Evolutionary conservation across 1,140 invertebrate species (phyloP).

Genomic region (Lordiphosa mommai): DNA sequence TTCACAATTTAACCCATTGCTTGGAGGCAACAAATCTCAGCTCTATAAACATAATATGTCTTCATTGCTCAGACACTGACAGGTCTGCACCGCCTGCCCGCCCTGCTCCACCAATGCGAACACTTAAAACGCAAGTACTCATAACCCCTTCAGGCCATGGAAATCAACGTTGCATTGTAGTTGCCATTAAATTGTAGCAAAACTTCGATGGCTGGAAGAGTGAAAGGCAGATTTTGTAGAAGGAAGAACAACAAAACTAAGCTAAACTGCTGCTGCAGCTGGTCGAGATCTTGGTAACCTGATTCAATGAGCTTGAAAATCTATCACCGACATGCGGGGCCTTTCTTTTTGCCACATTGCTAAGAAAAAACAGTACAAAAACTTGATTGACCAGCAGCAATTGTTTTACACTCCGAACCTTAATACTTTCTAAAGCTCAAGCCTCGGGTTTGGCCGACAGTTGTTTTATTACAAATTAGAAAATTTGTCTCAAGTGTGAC

Average conservation of each 20-base stretch:
- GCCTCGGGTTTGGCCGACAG: constrained; percentile 22
- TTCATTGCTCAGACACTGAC: constrained; percentile 52
- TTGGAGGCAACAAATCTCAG: constrained; percentile 17
- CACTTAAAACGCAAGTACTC: constrained; percentile 14
- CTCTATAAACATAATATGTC: constrained; percentile 41
- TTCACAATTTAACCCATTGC: constrained; percentile 8
- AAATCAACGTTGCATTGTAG: constrained; percentile 45
- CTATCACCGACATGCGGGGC: constrained; percentile 51
- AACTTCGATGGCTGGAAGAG: constrained; percentile 50
- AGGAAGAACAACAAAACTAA: constrained; percentile 2
- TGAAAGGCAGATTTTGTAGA: constrained; percentile 38
- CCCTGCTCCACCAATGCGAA: not conserved
- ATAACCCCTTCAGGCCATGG: constrained; percentile 35
- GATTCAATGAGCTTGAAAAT: constrained; percentile 57
- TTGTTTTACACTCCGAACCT: constrained; percentile 16
- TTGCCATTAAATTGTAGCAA: constrained; percentile 40
- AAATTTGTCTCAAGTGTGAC: constrained; percentile 47
- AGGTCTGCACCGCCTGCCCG: constrained; percentile 1
- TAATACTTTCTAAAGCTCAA: constrained; percentile 56
- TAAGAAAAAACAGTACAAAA: constrained; percentile 4
- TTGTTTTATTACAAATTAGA: constrained; percentile 69
- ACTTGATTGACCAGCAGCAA: constrained; percentile 56
- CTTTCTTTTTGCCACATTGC: constrained; percentile 56
- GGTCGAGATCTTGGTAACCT: constrained; percentile 53
- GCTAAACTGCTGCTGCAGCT: constrained; percentile 31